Percentiles rank a stretch among this genome's conserved stretches.
Evolutionary conservation across 2,113 vertebrate genomes (phyloP).

Genomic region (Dinomys branickii): DNA sequence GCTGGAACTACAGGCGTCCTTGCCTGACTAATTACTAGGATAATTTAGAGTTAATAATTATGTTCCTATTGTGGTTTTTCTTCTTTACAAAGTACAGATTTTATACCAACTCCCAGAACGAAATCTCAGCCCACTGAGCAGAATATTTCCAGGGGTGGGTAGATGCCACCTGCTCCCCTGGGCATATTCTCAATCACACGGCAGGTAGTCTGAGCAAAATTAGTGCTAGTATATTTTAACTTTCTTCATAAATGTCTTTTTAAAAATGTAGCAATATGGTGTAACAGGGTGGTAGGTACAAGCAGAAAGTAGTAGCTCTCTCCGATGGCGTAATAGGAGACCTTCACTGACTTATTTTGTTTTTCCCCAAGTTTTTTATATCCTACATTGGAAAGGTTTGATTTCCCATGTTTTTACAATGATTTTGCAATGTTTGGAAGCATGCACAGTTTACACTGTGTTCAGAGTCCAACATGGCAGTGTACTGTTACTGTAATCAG

Average conservation of each 20-base stretch:
- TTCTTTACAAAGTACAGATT: too few relatives aligned
- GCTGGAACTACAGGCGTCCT: too few relatives aligned
- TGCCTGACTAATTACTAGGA: too few relatives aligned
- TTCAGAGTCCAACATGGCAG: not conserved
- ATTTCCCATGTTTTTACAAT: not conserved
- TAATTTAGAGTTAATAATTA: too few relatives aligned
- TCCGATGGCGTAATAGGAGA: not conserved
- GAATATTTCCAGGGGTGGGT: too few relatives aligned
- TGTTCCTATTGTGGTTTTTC: too few relatives aligned
- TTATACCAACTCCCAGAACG: too few relatives aligned
- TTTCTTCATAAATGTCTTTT: not conserved
- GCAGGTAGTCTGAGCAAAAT: not conserved
- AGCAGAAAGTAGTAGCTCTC: not conserved
- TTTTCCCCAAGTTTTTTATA: not conserved
- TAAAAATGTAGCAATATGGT: not conserved
- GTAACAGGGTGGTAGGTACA: not conserved
- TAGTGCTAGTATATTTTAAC: not conserved
- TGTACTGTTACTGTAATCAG: not conserved
- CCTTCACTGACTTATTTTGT: not conserved
- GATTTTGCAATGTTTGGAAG: not conserved
- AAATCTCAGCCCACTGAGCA: too few relatives aligned
- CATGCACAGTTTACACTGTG: not conserved
- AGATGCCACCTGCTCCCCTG: too few relatives aligned
- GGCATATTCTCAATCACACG: too few relatives aligned
- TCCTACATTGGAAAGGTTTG: not conserved